Conservation (phyloP, 2,113 vertebrate species). For the Monarcha castaneiventris region DNA sequence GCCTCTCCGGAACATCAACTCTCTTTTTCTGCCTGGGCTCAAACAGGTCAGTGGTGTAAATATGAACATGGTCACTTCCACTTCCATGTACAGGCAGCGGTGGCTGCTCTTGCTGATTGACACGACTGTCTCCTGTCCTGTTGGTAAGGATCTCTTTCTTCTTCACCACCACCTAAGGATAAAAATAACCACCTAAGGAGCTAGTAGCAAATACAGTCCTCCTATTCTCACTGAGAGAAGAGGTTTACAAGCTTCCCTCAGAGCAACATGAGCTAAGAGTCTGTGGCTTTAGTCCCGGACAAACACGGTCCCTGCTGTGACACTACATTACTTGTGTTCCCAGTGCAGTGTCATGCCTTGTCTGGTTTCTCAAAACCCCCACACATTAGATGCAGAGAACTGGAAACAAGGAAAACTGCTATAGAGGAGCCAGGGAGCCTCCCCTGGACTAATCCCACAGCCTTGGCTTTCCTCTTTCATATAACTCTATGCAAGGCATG, state of each 20-base stretch:
- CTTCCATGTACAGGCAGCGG: constrained; percentile 76
- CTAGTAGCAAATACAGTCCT: not conserved
- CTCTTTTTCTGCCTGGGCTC: not conserved
- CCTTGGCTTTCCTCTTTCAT: not conserved
- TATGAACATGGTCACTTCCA: constrained; percentile 80
- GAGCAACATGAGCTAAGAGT: not conserved
- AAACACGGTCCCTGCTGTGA: not conserved
- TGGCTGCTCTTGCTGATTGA: constrained; percentile 77
- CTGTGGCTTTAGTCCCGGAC: not conserved
- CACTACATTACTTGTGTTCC: not conserved
- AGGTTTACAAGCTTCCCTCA: not conserved
- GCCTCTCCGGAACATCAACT: not conserved
- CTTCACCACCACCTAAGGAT: not conserved
- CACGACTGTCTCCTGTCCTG: constrained; percentile 73
- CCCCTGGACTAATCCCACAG: not conserved
- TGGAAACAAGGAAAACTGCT: not conserved
- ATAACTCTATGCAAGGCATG: not conserved
- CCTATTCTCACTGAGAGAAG: not conserved
- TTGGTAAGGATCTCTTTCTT: constrained; percentile 47
- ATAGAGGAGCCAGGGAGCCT: not conserved
- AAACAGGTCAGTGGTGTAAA: constrained; percentile 78
- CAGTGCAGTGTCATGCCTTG: not conserved
- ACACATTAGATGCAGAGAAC: not conserved
- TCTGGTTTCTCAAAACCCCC: not conserved
- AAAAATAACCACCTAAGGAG: not conserved